phyloP scores from a whole-genome alignment of 2,113 vertebrate species.

The Xiphorhynchus elegans region DNA sequence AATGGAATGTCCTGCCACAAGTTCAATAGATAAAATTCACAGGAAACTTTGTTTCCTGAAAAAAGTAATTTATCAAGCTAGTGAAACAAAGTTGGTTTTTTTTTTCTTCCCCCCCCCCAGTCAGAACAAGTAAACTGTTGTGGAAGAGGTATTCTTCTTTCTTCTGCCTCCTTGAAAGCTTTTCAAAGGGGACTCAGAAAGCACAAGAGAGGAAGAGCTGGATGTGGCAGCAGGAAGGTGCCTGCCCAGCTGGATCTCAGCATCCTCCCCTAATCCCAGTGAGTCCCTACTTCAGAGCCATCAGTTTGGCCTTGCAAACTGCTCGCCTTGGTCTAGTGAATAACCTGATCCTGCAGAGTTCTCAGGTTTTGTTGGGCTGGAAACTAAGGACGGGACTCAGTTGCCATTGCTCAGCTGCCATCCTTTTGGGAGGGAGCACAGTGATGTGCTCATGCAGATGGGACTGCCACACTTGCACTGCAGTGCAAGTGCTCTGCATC shows the following conservation, averaged over 20 bases:
- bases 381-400: background rate
- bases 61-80: background rate
- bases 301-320: background rate
- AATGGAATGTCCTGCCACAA: background rate
- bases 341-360: background rate
- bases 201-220: background rate
- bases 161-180: background rate
- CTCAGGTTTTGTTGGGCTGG: background rate
- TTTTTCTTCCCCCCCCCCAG: background rate
- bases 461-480: background rate
- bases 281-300: background rate
- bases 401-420: rapidly evolving
- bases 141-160: background rate
- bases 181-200: background rate
- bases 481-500: background rate
- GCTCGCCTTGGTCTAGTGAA: background rate
- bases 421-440: background rate
- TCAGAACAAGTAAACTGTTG: background rate
- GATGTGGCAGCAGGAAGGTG: background rate
- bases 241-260: background rate
- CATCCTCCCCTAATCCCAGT: background rate
- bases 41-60: background rate
- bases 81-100: background rate
- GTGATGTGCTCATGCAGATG: rapidly evolving
- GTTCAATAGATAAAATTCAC: background rate